Base-by-base conservation (phyloP, 2,113 vertebrate genomes). In the Scopus umbretta region DNA sequence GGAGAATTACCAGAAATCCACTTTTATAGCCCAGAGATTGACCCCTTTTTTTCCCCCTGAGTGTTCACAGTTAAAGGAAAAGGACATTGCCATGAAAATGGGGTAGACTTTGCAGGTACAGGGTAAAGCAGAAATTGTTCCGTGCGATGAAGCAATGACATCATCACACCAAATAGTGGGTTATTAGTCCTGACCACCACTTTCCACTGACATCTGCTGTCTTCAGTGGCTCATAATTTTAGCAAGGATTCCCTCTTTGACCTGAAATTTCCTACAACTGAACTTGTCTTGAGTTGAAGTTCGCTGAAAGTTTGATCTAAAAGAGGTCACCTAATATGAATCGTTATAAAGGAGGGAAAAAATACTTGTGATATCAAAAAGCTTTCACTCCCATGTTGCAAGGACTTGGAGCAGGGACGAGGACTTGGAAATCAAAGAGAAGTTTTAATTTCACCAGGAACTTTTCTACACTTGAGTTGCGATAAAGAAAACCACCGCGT, bases 1-100 rank as follows among this genome's bases (percentile, higher is more conserved):
- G 43, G 13, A 75, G 25, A 74, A 59, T 91, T 94, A 94, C 82
- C 55, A 91, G 73, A 94, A 96, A 80, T 21, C 11, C 27, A 32
- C 8, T 52, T 78, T 53, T 62, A 19, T 22, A 78, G 29, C 82
- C 52, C 68, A 72, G 61, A 58, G 91, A 27, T 4, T 56, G 88
- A 84, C 72, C 74, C 27, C 40, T 4, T 68, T 78, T 87, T 90
- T 74, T 52, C 8, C 79, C 89, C 52, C 55, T 1, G 13, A 61
- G 29, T 0, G 0, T n/a, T 66, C 1, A 0, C 16, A 0, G 3
- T 15, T 63, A 92, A 86, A 85, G 55, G 66, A 55, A 59, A 79
- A 67, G 20, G 38, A 42, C 18, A 27, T 10, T 84, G 80, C 72
- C 75, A 76, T 92, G 82, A 90, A 88, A 84, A 89, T 20, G 59